Evolutionary conservation across 2,113 vertebrate species (phyloP).

Genomic region (Vombatus ursinus): DNA sequence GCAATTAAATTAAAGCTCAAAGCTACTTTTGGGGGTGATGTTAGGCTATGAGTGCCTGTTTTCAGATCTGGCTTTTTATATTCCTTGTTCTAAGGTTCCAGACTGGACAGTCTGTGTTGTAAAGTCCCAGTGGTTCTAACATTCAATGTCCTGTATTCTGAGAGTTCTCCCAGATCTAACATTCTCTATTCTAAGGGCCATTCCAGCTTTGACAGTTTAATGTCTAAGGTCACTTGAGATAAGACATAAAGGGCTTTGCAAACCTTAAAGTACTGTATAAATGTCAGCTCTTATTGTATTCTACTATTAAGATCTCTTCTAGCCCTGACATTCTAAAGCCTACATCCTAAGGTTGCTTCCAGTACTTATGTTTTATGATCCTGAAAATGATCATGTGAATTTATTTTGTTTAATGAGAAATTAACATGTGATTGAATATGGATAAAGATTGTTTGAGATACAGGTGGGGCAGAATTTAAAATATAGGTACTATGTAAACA

Average conservation of each 20-base stretch:
- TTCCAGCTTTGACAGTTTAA: background rate
- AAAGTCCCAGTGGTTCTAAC: background rate
- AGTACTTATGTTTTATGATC: background rate
- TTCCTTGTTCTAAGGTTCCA: background rate
- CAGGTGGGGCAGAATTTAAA: background rate
- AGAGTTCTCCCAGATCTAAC: background rate
- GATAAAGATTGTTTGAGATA: background rate
- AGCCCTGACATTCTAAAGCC: background rate
- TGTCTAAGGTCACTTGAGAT: background rate
- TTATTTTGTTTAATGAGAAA: background rate
- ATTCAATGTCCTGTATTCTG: background rate
- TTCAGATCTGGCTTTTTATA: background rate
- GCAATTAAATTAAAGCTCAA: background rate
- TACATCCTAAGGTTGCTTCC: background rate
- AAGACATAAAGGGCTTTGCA: background rate
- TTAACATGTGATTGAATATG: background rate
- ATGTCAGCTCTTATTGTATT: background rate
- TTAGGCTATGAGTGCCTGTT: background rate
- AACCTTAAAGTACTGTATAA: background rate
- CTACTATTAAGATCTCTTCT: background rate
- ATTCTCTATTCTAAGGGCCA: background rate
- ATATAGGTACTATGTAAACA: background rate
- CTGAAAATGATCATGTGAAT: background rate
- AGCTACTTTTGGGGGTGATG: background rate
- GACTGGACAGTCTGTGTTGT: background rate